Conservation (phyloP, 2,113 vertebrate genomes). For the Dunckerocampus dactyliophorus region DNA sequence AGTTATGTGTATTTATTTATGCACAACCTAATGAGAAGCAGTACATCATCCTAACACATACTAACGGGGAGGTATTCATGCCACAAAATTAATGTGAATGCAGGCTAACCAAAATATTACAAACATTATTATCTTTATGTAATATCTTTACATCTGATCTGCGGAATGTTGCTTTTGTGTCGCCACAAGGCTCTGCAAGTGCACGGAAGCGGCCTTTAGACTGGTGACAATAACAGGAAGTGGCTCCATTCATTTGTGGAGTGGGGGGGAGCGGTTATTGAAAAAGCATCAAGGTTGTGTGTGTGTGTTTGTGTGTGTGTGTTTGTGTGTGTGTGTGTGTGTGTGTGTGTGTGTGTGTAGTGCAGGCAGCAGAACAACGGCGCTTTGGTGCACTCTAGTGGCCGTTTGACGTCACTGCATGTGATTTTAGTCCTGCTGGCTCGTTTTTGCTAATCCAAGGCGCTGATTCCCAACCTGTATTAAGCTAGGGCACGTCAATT, state of each 20-base stretch:
- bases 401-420: slow-evolving; percentile 1
- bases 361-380: not conserved
- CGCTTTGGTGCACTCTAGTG: slow-evolving; percentile 53
- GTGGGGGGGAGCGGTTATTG: slow-evolving; percentile 25
- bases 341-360: no score
- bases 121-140: no score
- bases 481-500: not conserved
- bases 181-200: not conserved
- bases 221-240: slow-evolving; percentile 24
- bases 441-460: not conserved
- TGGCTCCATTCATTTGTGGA: slow-evolving; percentile 12
- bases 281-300: slow-evolving; percentile 24
- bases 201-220: not conserved
- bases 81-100: no score
- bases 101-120: no score
- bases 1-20: not conserved
- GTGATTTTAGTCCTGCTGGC: not conserved
- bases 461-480: not conserved
- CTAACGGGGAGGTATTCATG: no score
- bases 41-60: not conserved
- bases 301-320: no score
- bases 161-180: no score
- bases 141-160: no score
- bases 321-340: no score
- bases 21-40: not conserved